These are phyloP conservation scores for Antennarius maculatus DNA, from an alignment of 2,797 vertebrate species.

Conservation along the genomic window DNA sequence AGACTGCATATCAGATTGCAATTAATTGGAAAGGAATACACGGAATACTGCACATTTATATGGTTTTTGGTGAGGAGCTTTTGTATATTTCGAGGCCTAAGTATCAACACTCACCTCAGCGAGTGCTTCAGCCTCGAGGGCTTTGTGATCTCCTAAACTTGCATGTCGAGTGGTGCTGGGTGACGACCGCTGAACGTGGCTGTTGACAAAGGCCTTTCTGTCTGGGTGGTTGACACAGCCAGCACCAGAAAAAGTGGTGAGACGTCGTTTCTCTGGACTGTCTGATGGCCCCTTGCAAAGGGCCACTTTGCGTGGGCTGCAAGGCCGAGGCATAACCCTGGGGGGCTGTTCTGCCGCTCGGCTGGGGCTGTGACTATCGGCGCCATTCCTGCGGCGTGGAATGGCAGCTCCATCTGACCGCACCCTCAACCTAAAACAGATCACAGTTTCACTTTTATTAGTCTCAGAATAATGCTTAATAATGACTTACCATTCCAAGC, in stretches of 20 bases:
- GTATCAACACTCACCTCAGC: constrained; percentile 84
- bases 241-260: constrained; percentile 89
- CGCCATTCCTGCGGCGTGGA: constrained; percentile 86
- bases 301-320: constrained; percentile 92
- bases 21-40: background rate
- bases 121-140: constrained; percentile 91
- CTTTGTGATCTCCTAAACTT: constrained; percentile 92
- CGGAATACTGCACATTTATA: background rate
- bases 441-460: background rate
- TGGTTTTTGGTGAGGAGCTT: background rate
- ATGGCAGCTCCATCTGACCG: constrained; percentile 91
- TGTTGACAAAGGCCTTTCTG: constrained; percentile 85
- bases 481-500: background rate
- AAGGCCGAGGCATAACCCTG: constrained; percentile 89
- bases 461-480: background rate
- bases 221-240: constrained; percentile 90
- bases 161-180: constrained; percentile 88
- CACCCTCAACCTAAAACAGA: constrained; percentile 84
- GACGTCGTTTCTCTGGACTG: constrained; percentile 91
- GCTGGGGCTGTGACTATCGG: constrained; percentile 88
- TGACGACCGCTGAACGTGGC: constrained; percentile 83
- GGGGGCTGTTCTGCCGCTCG: constrained; percentile 86
- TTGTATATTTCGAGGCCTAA: background rate
- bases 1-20: no score
- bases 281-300: constrained; percentile 84